Conservation (phyloP, 2,888 invertebrate species). For the Bhutanitis thaidina region DNA sequence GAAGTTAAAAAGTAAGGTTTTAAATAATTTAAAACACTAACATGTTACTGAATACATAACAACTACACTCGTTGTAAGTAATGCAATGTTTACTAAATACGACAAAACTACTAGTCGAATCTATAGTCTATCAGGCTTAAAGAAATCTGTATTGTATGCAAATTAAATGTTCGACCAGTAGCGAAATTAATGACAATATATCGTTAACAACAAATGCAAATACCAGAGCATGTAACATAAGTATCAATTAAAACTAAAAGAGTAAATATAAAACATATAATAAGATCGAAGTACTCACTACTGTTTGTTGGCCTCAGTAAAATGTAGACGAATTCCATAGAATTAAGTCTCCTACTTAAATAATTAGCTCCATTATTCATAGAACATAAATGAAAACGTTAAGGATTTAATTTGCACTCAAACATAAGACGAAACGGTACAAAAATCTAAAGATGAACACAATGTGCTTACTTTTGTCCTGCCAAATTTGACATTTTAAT, state of each 20-base stretch:
- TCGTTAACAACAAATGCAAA: slow-evolving; percentile 44
- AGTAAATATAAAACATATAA: slow-evolving; percentile 37
- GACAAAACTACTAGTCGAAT: slow-evolving; percentile 13
- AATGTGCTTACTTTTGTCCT: slow-evolving; percentile 44
- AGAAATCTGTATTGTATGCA: slow-evolving; percentile 66
- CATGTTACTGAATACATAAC: slow-evolving; percentile 18
- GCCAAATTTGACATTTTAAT: slow-evolving; percentile 49
- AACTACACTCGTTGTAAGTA: slow-evolving; percentile 25
- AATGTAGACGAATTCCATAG: slow-evolving; percentile 62
- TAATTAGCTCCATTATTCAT: slow-evolving; percentile 46
- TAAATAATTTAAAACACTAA: slow-evolving; percentile 24
- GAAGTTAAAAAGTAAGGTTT: slow-evolving; percentile 12
- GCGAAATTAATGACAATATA: slow-evolving; percentile 52
- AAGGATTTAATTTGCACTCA: slow-evolving; percentile 27
- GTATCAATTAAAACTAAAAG: slow-evolving; percentile 37
- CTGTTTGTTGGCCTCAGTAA: slow-evolving; percentile 51
- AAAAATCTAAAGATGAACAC: slow-evolving; percentile 37
- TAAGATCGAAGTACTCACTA: slow-evolving; percentile 49
- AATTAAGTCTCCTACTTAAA: slow-evolving; percentile 47
- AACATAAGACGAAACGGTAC: slow-evolving; percentile 21
- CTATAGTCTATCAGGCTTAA: slow-evolving; percentile 46
- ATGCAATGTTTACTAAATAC: slow-evolving; percentile 25
- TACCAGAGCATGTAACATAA: slow-evolving; percentile 45
- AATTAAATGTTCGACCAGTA: slow-evolving; percentile 61
- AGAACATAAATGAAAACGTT: slow-evolving; percentile 27